Evolutionary conservation across 2,888 invertebrate genomes (phyloP), one percentile per base, ranked within the genome.

Genomic region (Cerceris rybyensis): DNA sequence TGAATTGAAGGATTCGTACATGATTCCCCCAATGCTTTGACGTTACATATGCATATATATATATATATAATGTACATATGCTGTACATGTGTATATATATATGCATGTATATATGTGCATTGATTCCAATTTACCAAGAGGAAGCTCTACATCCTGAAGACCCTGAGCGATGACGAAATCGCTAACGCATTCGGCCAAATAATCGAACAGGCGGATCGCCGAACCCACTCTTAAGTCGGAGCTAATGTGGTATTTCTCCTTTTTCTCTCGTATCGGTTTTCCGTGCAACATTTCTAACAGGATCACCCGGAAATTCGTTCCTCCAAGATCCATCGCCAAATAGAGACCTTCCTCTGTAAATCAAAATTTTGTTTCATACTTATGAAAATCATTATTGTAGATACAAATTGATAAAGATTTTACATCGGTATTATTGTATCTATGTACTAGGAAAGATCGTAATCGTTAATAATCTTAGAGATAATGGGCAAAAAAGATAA

Each of bases 261-360:
- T 95, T 77, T 94, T 93, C 88, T 95, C 94, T 2, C 94, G 91
- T 39, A 94, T 91, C 14, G 95, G 93, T 69, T 92, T 90, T 0
- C 96, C 96, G 9, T 93, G 92, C 6, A 88, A 88, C 80, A 97
- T 92, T 84, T 95, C 95, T 84, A 96, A 91, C 54, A 95, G 92
- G 39, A 97, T 93, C 13, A 97, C 95, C 9, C 97, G 94, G 91
- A 97, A 96, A 93, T 97, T 96, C 39, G 97, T 97, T 17, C 97
- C 97, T 4, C 97, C 97, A 73, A 97, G 93, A 92, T 97, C 97
- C 82, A 97, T 92, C 2, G 97, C 96, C 83, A 97, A 92, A 91
- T 94, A 97, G 63, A 95, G 93, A 0, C 96, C 97, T 81, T 95
- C 94, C 96, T 96, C 91, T 84, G 89, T 76, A 86, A 87, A 46